Conservation (phyloP, 2,113 vertebrate species). For the Cinclus cinclus region DNA sequence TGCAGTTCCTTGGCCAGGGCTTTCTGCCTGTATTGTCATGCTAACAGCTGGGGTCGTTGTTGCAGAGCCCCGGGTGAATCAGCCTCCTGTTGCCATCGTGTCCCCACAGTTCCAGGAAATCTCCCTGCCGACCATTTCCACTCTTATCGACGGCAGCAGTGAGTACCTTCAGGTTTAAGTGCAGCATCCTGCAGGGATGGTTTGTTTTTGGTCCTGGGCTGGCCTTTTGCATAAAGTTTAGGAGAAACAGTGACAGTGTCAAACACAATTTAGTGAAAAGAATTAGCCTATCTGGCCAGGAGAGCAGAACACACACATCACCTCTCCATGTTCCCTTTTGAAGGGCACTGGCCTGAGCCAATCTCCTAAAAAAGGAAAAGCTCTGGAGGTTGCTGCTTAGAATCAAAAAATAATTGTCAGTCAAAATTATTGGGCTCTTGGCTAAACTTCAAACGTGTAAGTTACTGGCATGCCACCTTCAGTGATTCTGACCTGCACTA, state of each 20-base stretch:
- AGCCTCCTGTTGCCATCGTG: conserved; percentile 89
- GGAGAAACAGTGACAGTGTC: neutral
- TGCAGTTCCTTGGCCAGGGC: neutral
- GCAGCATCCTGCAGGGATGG: neutral
- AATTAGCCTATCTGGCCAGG: neutral
- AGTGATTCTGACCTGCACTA: neutral
- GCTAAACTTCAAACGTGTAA: accelerated
- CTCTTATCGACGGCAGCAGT: conserved; percentile 96
- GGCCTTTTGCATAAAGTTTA: neutral
- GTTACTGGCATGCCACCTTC: neutral
- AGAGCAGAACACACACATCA: neutral
- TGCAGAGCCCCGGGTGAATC: conserved; percentile 93
- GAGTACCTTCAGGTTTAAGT: conserved; percentile 67
- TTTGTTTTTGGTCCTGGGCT: neutral
- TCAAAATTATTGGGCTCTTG: neutral
- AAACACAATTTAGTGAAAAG: neutral
- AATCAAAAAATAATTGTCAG: neutral
- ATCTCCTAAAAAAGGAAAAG: neutral
- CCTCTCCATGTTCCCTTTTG: neutral
- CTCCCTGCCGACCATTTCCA: conserved; percentile 93
- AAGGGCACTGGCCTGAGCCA: neutral
- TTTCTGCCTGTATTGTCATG: neutral
- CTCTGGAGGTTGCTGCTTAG: neutral
- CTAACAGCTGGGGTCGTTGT: conserved; percentile 12
- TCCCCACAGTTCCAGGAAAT: conserved; percentile 93